These are phyloP conservation scores for Caradrina clavipalpis DNA, from an alignment of 2,888 invertebrate genomes.

Conservation along the genomic window DNA sequence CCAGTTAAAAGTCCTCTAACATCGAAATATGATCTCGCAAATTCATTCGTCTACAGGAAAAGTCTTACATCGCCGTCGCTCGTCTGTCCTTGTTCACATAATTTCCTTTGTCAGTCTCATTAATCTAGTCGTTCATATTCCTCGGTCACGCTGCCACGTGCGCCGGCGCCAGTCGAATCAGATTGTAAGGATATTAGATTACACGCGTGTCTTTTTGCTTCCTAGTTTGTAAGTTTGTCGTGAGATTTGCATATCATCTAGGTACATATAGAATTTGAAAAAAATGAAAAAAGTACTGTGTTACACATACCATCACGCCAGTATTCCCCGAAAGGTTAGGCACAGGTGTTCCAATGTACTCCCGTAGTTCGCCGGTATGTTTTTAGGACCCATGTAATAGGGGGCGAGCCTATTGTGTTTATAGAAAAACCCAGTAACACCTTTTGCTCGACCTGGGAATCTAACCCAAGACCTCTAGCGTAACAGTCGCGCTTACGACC, in stretches of 20 bases:
- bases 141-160: constrained; percentile 38
- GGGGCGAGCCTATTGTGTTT: too few species aligned
- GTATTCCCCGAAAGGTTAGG: too few species aligned
- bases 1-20: background rate
- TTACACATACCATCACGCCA: too few species aligned
- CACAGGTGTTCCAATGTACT: too few species aligned
- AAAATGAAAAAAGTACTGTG: too few species aligned
- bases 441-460: too few species aligned
- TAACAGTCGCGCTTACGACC: too few species aligned
- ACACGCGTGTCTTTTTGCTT: constrained; percentile 10
- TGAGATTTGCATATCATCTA: constrained; percentile 2
- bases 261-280: background rate
- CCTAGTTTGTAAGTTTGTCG: background rate
- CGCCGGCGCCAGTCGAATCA: constrained; percentile 4
- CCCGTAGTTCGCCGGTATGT: too few species aligned
- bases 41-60: constrained; percentile 29
- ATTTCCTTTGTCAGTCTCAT: constrained; percentile 48
- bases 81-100: constrained; percentile 42
- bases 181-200: constrained; percentile 31
- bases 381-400: too few species aligned
- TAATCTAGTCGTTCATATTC: constrained; percentile 56
- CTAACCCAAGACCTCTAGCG: too few species aligned
- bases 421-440: too few species aligned
- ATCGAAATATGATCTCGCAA: background rate
- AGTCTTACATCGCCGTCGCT: background rate